A percentile compares a stretch with the other conserved stretches of the same genome.
phyloP scores from a whole-genome alignment of 1,140 invertebrate genomes.

The Leptopilina clavipes region DNA sequence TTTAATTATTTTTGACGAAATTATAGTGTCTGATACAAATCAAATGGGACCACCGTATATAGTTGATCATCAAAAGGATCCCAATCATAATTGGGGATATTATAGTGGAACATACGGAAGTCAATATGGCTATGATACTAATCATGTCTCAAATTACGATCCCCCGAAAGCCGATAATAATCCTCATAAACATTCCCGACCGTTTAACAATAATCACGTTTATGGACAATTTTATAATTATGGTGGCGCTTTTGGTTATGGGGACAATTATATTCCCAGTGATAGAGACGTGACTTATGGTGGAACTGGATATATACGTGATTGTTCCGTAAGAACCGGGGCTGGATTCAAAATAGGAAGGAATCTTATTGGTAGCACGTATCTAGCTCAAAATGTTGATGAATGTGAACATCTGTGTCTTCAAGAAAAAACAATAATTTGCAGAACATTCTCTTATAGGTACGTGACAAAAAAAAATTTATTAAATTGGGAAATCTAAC shows the following conservation, averaged over 20 bases:
- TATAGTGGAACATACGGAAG: constrained; percentile 68
- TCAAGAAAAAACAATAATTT: constrained; percentile 81
- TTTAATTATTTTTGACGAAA: neutral
- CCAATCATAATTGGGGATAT: constrained; percentile 56
- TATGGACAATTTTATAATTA: constrained; percentile 60
- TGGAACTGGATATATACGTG: constrained; percentile 47
- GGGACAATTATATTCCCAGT: constrained; percentile 55
- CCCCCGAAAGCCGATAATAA: constrained; percentile 37
- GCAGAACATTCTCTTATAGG: constrained; percentile 85
- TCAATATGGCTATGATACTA: constrained; percentile 61
- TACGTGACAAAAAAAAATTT: constrained; percentile 60
- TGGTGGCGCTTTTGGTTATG: constrained; percentile 64
- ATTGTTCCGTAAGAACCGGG: constrained; percentile 82
- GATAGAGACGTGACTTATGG: constrained; percentile 51
- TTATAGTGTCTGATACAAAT: constrained; percentile 47
- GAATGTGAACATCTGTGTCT: constrained; percentile 85
- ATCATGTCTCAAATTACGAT: constrained; percentile 59
- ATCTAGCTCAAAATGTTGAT: constrained; percentile 79
- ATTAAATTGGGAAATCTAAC: neutral
- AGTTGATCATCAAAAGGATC: constrained; percentile 45
- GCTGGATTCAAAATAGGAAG: constrained; percentile 83
- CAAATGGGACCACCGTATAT: constrained; percentile 47
- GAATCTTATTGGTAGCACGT: constrained; percentile 79
- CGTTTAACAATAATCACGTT: constrained; percentile 44
- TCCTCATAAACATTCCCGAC: constrained; percentile 20